phyloP scores from a whole-genome alignment of 2,888 invertebrate species.

The Dendrolimus pini region DNA sequence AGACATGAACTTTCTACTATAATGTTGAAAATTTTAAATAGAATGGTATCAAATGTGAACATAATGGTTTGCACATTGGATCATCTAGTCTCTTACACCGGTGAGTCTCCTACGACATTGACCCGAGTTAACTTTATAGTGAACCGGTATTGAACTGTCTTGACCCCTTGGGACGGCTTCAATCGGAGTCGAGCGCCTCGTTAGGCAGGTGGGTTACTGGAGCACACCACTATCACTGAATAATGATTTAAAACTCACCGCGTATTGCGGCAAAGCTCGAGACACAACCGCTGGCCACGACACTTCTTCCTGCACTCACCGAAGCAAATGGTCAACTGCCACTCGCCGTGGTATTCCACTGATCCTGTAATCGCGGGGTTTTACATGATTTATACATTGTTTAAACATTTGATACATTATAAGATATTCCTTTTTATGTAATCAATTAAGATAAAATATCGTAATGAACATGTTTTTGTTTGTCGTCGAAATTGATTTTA shows the following conservation, averaged over 20 bases:
- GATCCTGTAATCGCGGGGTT: background rate
- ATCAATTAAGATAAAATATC: background rate
- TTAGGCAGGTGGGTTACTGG: constrained; percentile 35
- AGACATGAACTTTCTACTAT: too few relatives aligned
- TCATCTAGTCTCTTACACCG: background rate
- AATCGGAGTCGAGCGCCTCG: constrained; percentile 24
- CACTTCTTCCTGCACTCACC: constrained; percentile 37
- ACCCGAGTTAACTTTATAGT: constrained; percentile 31
- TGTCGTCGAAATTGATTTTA: too few relatives aligned
- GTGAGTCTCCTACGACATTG: constrained; percentile 31
- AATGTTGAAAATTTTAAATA: too few relatives aligned
- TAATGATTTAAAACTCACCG: constrained; percentile 8
- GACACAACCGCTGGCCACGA: constrained; percentile 43
- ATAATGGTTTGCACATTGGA: too few relatives aligned
- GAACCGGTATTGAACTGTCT: constrained; percentile 47
- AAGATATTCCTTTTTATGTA: background rate
- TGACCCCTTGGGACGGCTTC: constrained; percentile 34
- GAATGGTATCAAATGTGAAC: too few relatives aligned
- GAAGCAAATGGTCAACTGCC: constrained; percentile 6
- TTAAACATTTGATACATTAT: too few relatives aligned
- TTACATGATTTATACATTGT: too few relatives aligned
- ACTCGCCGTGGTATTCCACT: background rate
- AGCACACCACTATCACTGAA: constrained; percentile 23
- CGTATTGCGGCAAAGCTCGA: constrained; percentile 10
- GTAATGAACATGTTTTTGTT: background rate